Conservation (phyloP, 2,113 vertebrate genomes). For the Tilapia sparmanii region DNA sequence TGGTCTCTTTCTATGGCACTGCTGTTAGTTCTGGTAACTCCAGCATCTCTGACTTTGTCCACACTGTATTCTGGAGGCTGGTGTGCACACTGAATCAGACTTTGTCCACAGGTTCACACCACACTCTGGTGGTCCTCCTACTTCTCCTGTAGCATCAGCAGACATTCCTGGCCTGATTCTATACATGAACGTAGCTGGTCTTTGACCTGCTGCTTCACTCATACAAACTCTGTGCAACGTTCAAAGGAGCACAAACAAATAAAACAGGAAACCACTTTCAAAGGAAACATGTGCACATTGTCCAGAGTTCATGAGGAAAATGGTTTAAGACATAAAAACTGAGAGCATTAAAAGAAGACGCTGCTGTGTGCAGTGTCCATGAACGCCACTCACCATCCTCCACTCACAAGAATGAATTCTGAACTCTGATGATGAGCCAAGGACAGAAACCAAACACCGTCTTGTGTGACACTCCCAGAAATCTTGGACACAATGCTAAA, state of each 20-base stretch:
- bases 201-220: not conserved
- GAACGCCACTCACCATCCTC: not conserved
- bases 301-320: not conserved
- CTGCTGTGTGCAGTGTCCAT: not conserved
- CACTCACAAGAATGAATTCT: not conserved
- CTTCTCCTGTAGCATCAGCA: not conserved
- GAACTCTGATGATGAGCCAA: not conserved
- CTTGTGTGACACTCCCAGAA: not conserved
- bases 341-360: not conserved
- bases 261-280: not conserved
- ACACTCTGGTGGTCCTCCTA: not conserved
- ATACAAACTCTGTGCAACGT: not conserved
- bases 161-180: not conserved
- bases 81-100: not conserved
- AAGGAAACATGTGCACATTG: not conserved
- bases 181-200: not conserved
- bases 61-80: not conserved
- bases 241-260: rapidly evolving
- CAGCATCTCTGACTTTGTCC: not conserved
- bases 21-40: not conserved
- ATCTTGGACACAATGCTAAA: not conserved
- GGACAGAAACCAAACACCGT: not conserved
- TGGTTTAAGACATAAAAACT: not conserved
- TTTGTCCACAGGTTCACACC: not conserved
- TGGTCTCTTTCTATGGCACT: not conserved